Evolutionary conservation across 1,140 invertebrate genomes (phyloP).

Genomic region (Bombus breviceps): DNA sequence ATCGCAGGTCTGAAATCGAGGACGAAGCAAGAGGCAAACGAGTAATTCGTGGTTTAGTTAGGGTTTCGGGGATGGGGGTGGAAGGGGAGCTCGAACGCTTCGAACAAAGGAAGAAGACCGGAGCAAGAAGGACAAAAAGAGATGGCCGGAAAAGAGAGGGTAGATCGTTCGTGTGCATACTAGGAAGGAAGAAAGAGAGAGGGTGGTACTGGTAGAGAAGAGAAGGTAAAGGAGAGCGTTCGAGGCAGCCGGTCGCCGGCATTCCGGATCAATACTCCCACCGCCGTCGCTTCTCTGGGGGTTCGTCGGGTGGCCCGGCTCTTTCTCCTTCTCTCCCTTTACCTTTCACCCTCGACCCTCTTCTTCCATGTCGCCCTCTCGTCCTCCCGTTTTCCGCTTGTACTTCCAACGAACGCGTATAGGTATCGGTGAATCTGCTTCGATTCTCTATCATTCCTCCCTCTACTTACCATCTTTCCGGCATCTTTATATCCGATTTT

Average conservation of each 20-base stretch:
- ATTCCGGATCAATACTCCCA: constrained; percentile 82
- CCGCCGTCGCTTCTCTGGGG: constrained; percentile 67
- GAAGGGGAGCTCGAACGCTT: neutral
- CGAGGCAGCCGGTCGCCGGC: constrained; percentile 74
- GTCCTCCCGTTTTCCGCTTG: neutral
- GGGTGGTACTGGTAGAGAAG: constrained; percentile 20
- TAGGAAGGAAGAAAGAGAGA: constrained; percentile 10
- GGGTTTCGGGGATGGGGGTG: constrained; percentile 2
- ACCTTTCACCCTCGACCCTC: neutral
- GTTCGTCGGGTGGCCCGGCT: constrained; percentile 54
- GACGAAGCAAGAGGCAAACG: constrained; percentile 44
- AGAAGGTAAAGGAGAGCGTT: constrained; percentile 68
- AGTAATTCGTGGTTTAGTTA: constrained; percentile 44
- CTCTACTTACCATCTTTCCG: constrained; percentile 4
- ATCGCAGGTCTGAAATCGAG: constrained; percentile 34
- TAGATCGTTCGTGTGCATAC: constrained; percentile 7
- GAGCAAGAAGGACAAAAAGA: neutral
- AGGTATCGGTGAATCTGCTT: neutral
- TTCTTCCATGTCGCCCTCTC: neutral
- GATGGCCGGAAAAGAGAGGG: neutral
- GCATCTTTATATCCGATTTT: neutral
- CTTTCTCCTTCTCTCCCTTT: constrained; percentile 47
- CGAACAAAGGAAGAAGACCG: constrained; percentile 10
- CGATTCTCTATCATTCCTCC: neutral
- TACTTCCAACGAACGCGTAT: neutral